Evolutionary conservation across 2,888 invertebrate genomes (phyloP).

Genomic region (Mesochorus sp.): DNA sequence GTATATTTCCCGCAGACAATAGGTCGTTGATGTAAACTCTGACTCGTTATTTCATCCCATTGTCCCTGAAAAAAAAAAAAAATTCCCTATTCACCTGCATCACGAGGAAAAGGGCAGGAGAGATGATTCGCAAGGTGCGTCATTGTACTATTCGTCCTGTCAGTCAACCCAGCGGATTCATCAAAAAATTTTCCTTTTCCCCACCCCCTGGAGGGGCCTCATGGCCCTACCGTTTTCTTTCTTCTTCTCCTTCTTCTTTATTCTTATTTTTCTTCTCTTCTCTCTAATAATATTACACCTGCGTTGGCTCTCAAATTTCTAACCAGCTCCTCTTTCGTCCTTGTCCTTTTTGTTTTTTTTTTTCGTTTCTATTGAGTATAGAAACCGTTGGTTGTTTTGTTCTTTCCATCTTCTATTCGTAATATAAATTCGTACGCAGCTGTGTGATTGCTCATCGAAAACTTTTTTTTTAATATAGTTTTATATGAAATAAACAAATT

Average conservation of each 20-base stretch:
- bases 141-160: constrained; percentile 58
- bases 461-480: too few species aligned
- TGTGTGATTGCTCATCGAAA: too few species aligned
- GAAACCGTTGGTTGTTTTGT: neutral
- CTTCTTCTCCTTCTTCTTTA: constrained; percentile 36
- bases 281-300: constrained; percentile 65
- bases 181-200: constrained; percentile 55
- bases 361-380: neutral
- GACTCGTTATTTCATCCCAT: constrained; percentile 59
- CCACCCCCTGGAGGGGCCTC: constrained; percentile 18
- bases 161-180: constrained; percentile 30
- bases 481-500: too few species aligned
- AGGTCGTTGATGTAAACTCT: constrained; percentile 30
- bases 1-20: constrained; percentile 34
- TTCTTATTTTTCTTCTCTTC: constrained; percentile 19
- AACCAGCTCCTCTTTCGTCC: constrained; percentile 36
- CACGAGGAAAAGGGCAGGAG: constrained; percentile 44
- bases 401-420: neutral
- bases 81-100: constrained; percentile 64
- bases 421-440: neutral
- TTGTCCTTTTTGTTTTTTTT: neutral
- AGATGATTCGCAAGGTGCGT: constrained; percentile 66
- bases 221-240: constrained; percentile 53
- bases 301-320: constrained; percentile 59
- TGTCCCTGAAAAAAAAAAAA: constrained; percentile 56